Evolutionary conservation across 2,888 invertebrate genomes (phyloP).

Genomic region (Eueremaeus valkanovi): DNA sequence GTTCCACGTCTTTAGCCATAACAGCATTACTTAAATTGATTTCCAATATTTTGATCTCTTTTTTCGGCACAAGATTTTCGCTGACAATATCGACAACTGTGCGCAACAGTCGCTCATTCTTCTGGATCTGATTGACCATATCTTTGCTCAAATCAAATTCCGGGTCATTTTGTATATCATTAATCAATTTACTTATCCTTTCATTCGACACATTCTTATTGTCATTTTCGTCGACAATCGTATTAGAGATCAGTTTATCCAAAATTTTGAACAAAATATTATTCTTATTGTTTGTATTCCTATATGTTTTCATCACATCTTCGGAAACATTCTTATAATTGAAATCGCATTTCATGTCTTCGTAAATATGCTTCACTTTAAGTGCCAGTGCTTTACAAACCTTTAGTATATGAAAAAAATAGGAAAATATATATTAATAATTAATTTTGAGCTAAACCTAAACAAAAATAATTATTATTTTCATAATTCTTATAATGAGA

Average conservation of each 20-base stretch:
- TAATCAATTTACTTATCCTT: not conserved
- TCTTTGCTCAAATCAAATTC: conserved; percentile 46
- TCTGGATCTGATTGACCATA: conserved; percentile 46
- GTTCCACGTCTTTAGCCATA: conserved; percentile 26
- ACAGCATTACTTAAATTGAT: conserved; percentile 51
- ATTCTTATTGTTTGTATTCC: not conserved
- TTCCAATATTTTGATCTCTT: conserved; percentile 63
- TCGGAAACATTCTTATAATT: not conserved
- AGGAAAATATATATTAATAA: too few species aligned
- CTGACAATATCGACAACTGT: conserved; percentile 64
- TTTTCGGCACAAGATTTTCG: conserved; percentile 71
- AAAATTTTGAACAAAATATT: not conserved
- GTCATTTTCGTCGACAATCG: conserved; percentile 47
- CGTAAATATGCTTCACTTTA: not conserved
- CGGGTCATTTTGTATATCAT: too few species aligned
- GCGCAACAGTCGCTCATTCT: conserved; percentile 49
- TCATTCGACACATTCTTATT: conserved; percentile 8
- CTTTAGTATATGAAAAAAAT: too few species aligned
- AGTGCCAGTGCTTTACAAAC: not conserved
- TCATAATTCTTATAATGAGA: not conserved
- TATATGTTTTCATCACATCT: not conserved
- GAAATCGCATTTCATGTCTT: not conserved
- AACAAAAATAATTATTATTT: too few species aligned
- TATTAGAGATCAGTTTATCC: conserved; percentile 35
- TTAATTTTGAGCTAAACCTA: too few species aligned